Percentiles rank a stretch among this genome's conserved stretches.
phyloP scores from a whole-genome alignment of 2,888 invertebrate species.

The Pyrrhia umbra region DNA sequence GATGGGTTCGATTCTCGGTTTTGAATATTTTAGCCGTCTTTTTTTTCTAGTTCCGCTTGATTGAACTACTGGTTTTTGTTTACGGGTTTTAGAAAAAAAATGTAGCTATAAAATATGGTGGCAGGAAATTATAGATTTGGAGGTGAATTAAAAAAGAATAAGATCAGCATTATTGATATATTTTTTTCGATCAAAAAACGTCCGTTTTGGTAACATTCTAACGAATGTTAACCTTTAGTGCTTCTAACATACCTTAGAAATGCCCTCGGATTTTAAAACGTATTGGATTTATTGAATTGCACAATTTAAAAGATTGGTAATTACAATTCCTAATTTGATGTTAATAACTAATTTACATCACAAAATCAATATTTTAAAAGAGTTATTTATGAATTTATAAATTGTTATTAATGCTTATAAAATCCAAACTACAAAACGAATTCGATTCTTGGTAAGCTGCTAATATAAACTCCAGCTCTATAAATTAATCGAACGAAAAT shows the following conservation, averaged over 20 bases:
- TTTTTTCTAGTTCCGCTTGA: slow-evolving; percentile 59
- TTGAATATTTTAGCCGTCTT: slow-evolving; percentile 50
- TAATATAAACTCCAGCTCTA: background rate
- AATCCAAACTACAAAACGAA: background rate
- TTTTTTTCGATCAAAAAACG: too few species aligned
- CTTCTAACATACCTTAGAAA: too few species aligned
- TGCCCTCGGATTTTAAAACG: too few species aligned
- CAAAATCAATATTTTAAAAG: too few species aligned
- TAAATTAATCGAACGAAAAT: background rate
- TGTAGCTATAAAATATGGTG: slow-evolving; percentile 5
- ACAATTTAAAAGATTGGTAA: too few species aligned
- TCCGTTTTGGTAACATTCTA: too few species aligned
- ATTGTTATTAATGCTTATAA: background rate
- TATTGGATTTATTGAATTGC: too few species aligned
- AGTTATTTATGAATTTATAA: too few species aligned
- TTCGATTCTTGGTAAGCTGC: background rate
- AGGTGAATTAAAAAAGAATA: slow-evolving; percentile 2
- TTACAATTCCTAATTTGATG: too few species aligned
- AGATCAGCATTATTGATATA: background rate
- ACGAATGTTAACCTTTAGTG: too few species aligned
- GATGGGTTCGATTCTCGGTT: slow-evolving; percentile 53
- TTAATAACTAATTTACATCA: too few species aligned
- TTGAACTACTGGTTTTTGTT: slow-evolving; percentile 65
- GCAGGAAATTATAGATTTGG: slow-evolving; percentile 35
- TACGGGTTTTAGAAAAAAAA: slow-evolving; percentile 27